Evolutionary conservation across 2,113 vertebrate species (phyloP).

Genomic region (Felis chaus): DNA sequence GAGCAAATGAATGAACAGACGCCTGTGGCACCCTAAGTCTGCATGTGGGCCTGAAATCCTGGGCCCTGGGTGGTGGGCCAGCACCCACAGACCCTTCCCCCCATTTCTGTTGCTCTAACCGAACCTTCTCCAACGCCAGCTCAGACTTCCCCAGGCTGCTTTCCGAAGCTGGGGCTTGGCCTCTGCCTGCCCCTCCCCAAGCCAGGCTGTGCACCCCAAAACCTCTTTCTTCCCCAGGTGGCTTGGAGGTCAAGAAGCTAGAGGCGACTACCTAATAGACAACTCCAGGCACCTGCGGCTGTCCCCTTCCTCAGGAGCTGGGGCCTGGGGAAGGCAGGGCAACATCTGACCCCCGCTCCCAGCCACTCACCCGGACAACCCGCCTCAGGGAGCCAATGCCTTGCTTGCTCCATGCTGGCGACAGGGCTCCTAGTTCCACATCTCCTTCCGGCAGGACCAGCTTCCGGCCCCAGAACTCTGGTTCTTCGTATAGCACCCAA

Average conservation of each 20-base stretch:
- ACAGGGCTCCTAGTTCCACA: slow-evolving; percentile 87
- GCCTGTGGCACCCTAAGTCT: neutral
- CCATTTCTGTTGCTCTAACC: neutral
- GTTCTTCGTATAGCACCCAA: slow-evolving; percentile 96
- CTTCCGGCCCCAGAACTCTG: slow-evolving; percentile 92
- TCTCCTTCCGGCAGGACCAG: slow-evolving; percentile 93
- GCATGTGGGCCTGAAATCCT: neutral
- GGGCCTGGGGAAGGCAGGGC: neutral
- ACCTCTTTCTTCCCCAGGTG: neutral
- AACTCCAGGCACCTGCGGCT: neutral
- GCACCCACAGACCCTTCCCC: neutral
- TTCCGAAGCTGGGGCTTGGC: neutral
- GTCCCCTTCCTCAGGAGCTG: neutral
- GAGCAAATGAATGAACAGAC: neutral
- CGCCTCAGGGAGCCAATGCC: slow-evolving; percentile 92
- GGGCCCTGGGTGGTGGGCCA: neutral
- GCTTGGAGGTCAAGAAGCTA: neutral
- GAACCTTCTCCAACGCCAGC: neutral
- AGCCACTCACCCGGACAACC: slow-evolving; percentile 89
- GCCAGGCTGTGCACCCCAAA: neutral
- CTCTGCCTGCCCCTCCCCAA: neutral
- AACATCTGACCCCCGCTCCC: neutral
- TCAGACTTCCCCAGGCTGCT: neutral
- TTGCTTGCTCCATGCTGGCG: slow-evolving; percentile 76
- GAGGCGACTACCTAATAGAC: neutral